A percentile compares a stretch with the other conserved stretches of the same genome.
Evolutionary conservation across 2,888 invertebrate genomes (phyloP).

Genomic region (Drosophila infuscata): DNA sequence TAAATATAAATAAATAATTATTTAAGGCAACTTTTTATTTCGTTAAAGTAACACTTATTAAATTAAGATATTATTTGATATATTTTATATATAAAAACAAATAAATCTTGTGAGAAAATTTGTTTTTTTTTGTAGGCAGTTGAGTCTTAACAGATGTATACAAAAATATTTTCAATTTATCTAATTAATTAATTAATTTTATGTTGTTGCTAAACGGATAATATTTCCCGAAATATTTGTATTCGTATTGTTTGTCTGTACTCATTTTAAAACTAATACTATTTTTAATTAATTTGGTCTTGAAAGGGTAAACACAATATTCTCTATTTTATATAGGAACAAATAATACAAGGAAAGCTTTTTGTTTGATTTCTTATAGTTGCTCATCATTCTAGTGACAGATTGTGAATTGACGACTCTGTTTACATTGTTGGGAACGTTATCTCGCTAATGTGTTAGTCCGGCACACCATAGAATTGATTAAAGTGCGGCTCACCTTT

Average conservation of each 20-base stretch:
- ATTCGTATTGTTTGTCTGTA: background rate
- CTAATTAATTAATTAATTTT: background rate
- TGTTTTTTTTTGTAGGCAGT: background rate
- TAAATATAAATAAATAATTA: background rate
- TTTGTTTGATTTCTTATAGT: background rate
- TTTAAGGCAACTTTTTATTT: background rate
- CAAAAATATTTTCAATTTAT: too few relatives aligned
- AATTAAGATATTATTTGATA: background rate
- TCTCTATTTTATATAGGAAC: background rate
- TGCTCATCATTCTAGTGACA: background rate
- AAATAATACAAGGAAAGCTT: background rate
- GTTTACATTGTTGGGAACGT: constrained; percentile 6
- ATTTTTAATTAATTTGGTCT: background rate
- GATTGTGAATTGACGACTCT: constrained; percentile 8
- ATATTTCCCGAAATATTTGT: background rate
- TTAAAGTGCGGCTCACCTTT: constrained; percentile 41
- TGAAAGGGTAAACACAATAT: background rate
- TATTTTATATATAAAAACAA: background rate
- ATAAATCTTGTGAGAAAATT: too few relatives aligned
- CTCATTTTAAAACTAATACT: background rate
- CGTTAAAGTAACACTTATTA: background rate
- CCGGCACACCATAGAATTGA: constrained; percentile 62
- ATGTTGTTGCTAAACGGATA: background rate
- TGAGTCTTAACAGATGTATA: background rate
- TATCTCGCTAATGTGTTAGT: constrained; percentile 22